A percentile compares a stretch with the other conserved stretches of the same genome.
phyloP scores from a whole-genome alignment of 2,113 vertebrate species.

The Clarias gariepinus region DNA sequence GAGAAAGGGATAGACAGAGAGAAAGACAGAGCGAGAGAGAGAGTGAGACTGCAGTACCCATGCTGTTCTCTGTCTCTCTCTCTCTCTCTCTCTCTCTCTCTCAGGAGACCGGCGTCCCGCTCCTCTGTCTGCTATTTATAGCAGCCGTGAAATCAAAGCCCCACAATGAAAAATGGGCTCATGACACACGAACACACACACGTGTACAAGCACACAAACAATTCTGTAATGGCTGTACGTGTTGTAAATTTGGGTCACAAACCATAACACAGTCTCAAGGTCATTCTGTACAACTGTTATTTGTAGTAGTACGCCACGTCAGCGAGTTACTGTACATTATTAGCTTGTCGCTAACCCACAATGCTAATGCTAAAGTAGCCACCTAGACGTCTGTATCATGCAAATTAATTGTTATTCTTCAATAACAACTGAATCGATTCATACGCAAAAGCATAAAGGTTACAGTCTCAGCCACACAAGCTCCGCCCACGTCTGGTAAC shows the following conservation, averaged over 20 bases:
- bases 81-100: slow-evolving; percentile 16
- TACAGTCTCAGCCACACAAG: neutral
- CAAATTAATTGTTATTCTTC: neutral
- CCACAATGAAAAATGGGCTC: slow-evolving; percentile 30
- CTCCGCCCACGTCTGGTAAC: neutral
- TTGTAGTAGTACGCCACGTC: neutral
- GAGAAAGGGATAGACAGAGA: slow-evolving; percentile 1
- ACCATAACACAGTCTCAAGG: neutral
- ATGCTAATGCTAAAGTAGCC: neutral
- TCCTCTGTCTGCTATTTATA: slow-evolving; percentile 49
- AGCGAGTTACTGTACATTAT: neutral
- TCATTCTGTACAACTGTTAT: neutral
- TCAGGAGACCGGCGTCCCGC: slow-evolving; percentile 37
- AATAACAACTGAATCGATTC: neutral
- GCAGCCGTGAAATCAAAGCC: slow-evolving; percentile 48
- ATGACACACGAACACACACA: slow-evolving; percentile 27
- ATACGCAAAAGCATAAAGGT: neutral
- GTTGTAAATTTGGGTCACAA: slow-evolving; percentile 19
- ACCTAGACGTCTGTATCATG: neutral
- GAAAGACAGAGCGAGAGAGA: slow-evolving; percentile 10
- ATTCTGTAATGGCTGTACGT: neutral
- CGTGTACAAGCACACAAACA: slow-evolving; percentile 27
- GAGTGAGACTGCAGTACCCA: slow-evolving; percentile 12
- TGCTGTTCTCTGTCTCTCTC: slow-evolving; percentile 36
- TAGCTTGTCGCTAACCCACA: neutral